Conservation (phyloP, 2,113 vertebrate species). For the Actinemys pallida region DNA sequence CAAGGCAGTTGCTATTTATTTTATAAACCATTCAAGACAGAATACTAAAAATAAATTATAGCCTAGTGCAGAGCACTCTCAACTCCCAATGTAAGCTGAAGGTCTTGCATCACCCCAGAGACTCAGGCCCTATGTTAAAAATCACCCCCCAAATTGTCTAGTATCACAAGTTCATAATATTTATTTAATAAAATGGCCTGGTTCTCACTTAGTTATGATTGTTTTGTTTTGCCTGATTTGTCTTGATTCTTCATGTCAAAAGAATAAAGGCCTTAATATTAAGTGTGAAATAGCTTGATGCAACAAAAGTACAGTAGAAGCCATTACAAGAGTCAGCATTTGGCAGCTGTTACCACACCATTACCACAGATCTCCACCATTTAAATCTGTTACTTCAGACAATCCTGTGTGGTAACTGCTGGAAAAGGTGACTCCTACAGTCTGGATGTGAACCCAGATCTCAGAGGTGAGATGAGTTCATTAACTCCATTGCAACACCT, state of each 20-base stretch:
- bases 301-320: neutral
- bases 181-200: neutral
- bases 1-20: neutral
- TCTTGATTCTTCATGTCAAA: neutral
- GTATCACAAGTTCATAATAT: neutral
- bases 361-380: neutral
- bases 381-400: neutral
- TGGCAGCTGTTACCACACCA: neutral
- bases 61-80: neutral
- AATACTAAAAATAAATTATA: neutral
- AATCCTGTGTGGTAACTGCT: neutral
- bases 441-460: neutral
- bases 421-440: neutral
- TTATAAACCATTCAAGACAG: neutral
- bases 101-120: no score
- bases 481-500: neutral
- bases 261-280: neutral
- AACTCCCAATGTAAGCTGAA: neutral
- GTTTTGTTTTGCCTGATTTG: neutral
- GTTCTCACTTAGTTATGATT: neutral
- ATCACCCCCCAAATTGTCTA: neutral
- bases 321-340: neutral
- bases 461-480: neutral
- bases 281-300: neutral
- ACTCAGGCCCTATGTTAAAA: neutral